Conservation (phyloP, 1,140 invertebrate species). For the Drosophila chauvacae region DNA sequence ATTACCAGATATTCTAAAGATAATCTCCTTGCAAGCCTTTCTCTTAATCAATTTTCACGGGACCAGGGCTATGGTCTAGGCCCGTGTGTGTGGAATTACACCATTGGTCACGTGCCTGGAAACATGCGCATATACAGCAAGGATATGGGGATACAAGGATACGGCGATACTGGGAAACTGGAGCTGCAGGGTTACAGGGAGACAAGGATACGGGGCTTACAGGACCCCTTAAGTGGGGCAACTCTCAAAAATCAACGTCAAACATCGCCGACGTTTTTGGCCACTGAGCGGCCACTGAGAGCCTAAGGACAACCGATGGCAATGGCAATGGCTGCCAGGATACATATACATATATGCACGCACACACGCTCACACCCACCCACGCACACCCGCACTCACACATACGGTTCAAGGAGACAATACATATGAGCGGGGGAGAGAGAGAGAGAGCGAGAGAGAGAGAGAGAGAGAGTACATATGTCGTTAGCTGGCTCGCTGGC, state of each 20-base stretch:
- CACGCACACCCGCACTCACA: constrained; percentile 16
- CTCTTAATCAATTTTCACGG: constrained; percentile 24
- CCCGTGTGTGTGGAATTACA: constrained; percentile 26
- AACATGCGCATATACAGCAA: constrained; percentile 33
- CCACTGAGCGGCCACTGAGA: constrained; percentile 30
- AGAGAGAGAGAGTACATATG: constrained; percentile 18
- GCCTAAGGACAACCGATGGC: constrained; percentile 59
- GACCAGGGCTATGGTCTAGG: constrained; percentile 2
- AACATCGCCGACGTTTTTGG: constrained; percentile 28
- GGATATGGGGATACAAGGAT: neutral
- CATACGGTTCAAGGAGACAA: constrained; percentile 12
- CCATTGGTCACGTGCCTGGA: constrained; percentile 43
- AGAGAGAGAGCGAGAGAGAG: neutral
- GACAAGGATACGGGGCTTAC: neutral
- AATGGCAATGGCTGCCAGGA: constrained; percentile 76
- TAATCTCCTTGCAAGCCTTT: neutral
- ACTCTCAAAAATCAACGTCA: constrained; percentile 49
- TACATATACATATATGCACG: constrained; percentile 33
- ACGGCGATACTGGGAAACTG: no score
- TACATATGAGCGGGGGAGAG: constrained; percentile 12
- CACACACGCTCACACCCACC: neutral
- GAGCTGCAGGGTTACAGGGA: neutral
- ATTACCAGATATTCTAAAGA: neutral
- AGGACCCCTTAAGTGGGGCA: constrained; percentile 35
- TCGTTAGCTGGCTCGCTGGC: neutral